phyloP scores from a whole-genome alignment of 1,140 invertebrate genomes.

The Macrocentrus cingulum region DNA sequence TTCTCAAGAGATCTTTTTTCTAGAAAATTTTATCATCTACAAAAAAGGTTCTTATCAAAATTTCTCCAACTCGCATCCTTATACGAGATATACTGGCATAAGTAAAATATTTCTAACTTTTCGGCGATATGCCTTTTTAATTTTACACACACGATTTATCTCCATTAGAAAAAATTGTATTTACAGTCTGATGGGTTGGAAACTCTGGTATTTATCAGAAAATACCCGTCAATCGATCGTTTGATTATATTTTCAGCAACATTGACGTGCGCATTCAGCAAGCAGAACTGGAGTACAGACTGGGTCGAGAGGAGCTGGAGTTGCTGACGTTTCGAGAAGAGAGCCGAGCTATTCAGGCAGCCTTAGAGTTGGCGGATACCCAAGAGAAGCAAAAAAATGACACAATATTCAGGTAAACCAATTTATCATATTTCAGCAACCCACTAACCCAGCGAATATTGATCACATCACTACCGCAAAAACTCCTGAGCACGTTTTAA shows the following conservation, averaged over 20 bases:
- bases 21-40: too few species aligned
- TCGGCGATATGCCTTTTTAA: too few species aligned
- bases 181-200: too few species aligned
- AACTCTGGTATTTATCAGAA: too few species aligned
- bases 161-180: too few species aligned
- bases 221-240: not conserved
- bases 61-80: too few species aligned
- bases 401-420: constrained; percentile 68
- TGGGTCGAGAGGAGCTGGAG: constrained; percentile 84
- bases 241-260: constrained; percentile 65
- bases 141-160: too few species aligned
- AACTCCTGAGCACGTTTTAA: too few species aligned
- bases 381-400: constrained; percentile 54
- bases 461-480: not conserved
- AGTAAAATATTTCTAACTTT: too few species aligned
- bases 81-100: too few species aligned
- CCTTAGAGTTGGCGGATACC: constrained; percentile 71
- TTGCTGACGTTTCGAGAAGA: constrained; percentile 81
- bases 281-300: constrained; percentile 84
- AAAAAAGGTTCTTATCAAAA: too few species aligned
- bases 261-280: constrained; percentile 88
- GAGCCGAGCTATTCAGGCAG: constrained; percentile 73
- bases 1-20: too few species aligned
- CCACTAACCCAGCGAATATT: not conserved
- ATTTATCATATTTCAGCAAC: not conserved